Evolutionary conservation across 2,797 vertebrate genomes (phyloP).

Genomic region (Labroides dimidiatus): DNA sequence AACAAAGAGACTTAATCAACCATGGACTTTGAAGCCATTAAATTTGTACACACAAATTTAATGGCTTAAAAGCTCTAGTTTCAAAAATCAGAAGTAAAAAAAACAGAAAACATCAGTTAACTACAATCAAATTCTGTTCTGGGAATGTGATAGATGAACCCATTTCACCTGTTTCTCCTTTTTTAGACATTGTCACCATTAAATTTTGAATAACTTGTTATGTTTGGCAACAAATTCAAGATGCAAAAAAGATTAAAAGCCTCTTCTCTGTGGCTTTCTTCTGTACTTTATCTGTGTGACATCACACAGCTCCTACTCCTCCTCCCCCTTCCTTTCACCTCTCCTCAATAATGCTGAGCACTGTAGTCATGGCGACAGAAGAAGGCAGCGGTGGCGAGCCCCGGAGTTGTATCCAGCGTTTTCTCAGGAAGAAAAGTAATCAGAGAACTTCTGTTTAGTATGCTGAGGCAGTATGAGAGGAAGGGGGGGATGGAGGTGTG

Average conservation of each 20-base stretch:
- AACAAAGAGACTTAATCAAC: too few relatives aligned
- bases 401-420: constrained; percentile 78
- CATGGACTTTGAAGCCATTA: too few relatives aligned
- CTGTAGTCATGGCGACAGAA: constrained; percentile 89
- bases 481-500: constrained; percentile 35
- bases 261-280: constrained; percentile 46
- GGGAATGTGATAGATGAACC: not conserved
- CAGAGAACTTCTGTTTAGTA: constrained; percentile 91
- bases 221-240: constrained; percentile 37
- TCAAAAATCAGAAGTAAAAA: not conserved
- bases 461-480: constrained; percentile 79
- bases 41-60: too few relatives aligned
- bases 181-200: constrained; percentile 7
- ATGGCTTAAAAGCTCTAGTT: not conserved
- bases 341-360: constrained; percentile 73
- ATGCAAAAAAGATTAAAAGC: constrained; percentile 28
- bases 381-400: constrained; percentile 79
- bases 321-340: constrained; percentile 63
- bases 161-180: not conserved
- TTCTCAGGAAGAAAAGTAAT: constrained; percentile 88
- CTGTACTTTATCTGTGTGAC: constrained; percentile 58
- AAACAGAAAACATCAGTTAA: not conserved
- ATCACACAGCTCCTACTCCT: constrained; percentile 42
- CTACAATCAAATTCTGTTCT: not conserved
- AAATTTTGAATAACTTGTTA: constrained; percentile 16